Base-by-base conservation (phyloP, 2,888 invertebrate species). In the Hirtodrosophila trivittata region DNA sequence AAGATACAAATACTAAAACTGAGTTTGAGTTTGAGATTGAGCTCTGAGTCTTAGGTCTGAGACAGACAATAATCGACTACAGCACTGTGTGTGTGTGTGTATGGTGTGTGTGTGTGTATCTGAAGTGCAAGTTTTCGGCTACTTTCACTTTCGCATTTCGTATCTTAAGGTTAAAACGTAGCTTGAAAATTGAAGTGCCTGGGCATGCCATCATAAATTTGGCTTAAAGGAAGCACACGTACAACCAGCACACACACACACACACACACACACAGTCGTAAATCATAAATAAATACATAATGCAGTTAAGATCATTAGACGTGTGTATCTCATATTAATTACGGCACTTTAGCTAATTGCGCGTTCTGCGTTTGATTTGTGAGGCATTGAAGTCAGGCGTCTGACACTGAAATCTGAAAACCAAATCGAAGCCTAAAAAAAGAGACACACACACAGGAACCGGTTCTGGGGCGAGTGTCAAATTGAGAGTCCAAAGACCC, bases 141-240 rank as follows among this genome's bases (percentile, higher is more conserved):
- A 77, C 80, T 80, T 80, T 80, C 80, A 84, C 80, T 84, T 80
- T 80, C 77, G 73, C 66, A 65, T 67, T 69, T 55, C 37, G 58
- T 73, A 46, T 54, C 63, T 72, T 33, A 37, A 58, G 67, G 59
- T 52, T 66, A 59, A 51, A 50, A 46, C 49, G 71, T 55, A 54
- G 62, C 57, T 5, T 57, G 33, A 18, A 35, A 21, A 26, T 39
- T 39, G 41, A 58, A 55, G 56, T 52, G 47, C 46, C 18, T 42
- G 52, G 14, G 56, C 26, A 46, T 46, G 56, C 25, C 41, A 67
- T 66, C 68, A 75, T 72, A 81, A 81, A 74, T 66, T 67, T 62
- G 60, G 57, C 71, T 66, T 56, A 60, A 66, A 50, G 51, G 38
- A 45, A 45, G 41, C 30, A 54, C 21, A 35, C 16, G 35, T 28